Evolutionary conservation across 2,113 vertebrate species (phyloP).

Genomic region (Leiothrix lutea): DNA sequence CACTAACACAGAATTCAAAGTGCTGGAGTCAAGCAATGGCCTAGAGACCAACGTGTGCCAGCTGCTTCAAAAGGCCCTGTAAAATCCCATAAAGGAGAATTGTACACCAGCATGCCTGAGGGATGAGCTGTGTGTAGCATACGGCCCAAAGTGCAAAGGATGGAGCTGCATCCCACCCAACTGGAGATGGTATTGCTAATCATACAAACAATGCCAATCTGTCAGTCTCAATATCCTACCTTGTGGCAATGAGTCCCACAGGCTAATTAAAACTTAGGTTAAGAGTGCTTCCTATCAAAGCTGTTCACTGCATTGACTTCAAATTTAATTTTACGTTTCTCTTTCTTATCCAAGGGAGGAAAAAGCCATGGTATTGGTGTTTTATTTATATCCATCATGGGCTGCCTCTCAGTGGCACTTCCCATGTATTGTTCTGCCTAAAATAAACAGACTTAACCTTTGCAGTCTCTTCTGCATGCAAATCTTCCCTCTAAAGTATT

Average conservation of each 20-base stretch:
- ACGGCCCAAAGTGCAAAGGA: not conserved
- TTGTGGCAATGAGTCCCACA: not conserved
- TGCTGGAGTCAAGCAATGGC: not conserved
- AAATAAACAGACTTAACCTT: constrained; percentile 59
- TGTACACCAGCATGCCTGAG: not conserved
- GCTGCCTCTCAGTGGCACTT: not conserved
- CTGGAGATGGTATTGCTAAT: not conserved
- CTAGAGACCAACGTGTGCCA: constrained; percentile 14
- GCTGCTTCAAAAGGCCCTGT: constrained; percentile 11
- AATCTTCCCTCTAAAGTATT: constrained; percentile 16
- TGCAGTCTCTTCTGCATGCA: constrained; percentile 22
- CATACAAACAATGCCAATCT: not conserved
- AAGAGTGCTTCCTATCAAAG: constrained; percentile 37
- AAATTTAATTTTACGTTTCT: constrained; percentile 15
- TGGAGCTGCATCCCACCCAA: not conserved
- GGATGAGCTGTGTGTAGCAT: not conserved
- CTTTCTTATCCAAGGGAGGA: not conserved
- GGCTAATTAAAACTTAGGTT: constrained; percentile 49
- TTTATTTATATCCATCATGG: constrained; percentile 3
- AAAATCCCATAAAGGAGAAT: not conserved
- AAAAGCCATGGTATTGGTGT: not conserved
- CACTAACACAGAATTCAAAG: not conserved
- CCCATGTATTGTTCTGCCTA: not conserved
- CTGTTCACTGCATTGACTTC: constrained; percentile 22
- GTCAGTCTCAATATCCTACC: constrained; percentile 1